Evolutionary conservation across 1,140 invertebrate species (phyloP), one percentile per base, ranked within the genome.

Genomic region (Antheraea mylitta): DNA sequence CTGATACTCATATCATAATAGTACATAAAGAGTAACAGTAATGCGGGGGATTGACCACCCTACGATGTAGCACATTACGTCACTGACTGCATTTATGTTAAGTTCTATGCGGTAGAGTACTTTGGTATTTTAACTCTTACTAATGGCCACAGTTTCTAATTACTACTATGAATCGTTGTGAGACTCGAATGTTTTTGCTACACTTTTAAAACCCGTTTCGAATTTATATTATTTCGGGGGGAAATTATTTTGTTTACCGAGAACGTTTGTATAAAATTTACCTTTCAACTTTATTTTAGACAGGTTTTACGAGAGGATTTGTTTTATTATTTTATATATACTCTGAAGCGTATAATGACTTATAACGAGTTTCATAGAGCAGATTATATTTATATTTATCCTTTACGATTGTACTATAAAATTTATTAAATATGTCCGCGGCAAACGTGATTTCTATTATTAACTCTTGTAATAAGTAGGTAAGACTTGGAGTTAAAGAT

Each of bases 51-150:
- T 11, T 63, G 61, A 7, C 10, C 30, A 8, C 61, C 30, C 9
- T 7, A 16, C 0, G 11, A 30, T 37, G 10, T 18, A 8, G 9
- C 64, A 19, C 8, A 65, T 18, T 53, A 22, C n/a, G 18, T 18
- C 42, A 1, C 64, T 13, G 13, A 45, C 9, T 65, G 19, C 38
- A 65, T 45, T 48, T 65, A 38, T 72, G 72, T 73, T 66, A 66
- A 73, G 69, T 76, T 76, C 64, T 18, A 45, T 60, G 60, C 64
- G 45, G 62, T 38, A 68, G 66, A 66, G 30, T 70, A 72, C 60
- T 68, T 69, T 61, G 65, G 75, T 72, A 77, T 74, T 74, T 77
- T 70, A 72, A 77, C 61, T 66, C 70, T 63, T 70, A 70, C 64
- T 74, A 68, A 77, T 71, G 69, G 36, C 63, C 30, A 62, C 64